Evolutionary conservation across 1,140 invertebrate genomes (phyloP), one percentile per base, ranked within the genome.

Genomic region (Neodiprion pinetum): DNA sequence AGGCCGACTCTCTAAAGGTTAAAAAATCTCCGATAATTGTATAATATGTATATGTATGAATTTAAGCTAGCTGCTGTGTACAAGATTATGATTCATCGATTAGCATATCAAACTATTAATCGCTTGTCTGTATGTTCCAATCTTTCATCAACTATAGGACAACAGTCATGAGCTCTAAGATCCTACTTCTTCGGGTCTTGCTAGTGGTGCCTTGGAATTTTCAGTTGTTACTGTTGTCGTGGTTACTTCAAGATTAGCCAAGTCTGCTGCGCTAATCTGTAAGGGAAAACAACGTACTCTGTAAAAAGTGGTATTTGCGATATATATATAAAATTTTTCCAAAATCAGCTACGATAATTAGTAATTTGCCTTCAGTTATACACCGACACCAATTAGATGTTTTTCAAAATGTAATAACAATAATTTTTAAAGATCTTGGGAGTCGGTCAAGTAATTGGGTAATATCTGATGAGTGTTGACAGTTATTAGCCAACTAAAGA

Each of bases 181-280:
- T 70, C 84, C 84, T 61, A 88, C 86, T 77, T 88, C 87, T 76
- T 88, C 87, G 67, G 87, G 83, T 82, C 86, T 86, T 40, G 87
- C 83, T 74, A 88, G 80, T 40, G 87, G 85, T 65, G 85, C 85
- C 77, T 88, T 88, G 1, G 87, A 85, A 66, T 86, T 88, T 80
- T 88, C 87, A 9, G 86, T 88, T 65, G 87, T 88, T 9, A 88
- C 86, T n/a, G 85, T 88, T n/a, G 86, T 88, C 40, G 86, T 88
- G 50, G 87, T 86, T 8, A 88, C 84, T 73, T 88, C 85, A 72
- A 88, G 78, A 69, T 88, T 88, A 48, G 83, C 85, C 75, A 88
- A 80, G 78, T 88, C 87, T 17, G 87, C 84, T 47, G 86, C 84
- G 76, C 83, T 88, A 87, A 88, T 87, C 87, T 88, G 82, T 50